A percentile compares a stretch with the other conserved stretches of the same genome.
phyloP scores from a whole-genome alignment of 1,140 invertebrate genomes.

The Drosophila auraria region DNA sequence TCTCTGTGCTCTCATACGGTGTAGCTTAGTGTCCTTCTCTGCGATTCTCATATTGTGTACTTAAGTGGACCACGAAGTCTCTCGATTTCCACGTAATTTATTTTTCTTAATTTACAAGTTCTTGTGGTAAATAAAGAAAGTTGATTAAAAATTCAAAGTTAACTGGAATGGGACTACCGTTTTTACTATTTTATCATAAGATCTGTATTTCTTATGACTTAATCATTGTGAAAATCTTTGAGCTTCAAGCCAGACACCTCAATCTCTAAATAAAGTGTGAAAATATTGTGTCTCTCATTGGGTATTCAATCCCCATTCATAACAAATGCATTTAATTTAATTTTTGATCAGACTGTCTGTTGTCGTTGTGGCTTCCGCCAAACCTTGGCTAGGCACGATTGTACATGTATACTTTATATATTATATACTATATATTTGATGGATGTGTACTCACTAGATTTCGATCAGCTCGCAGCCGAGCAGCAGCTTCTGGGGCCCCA shows the following conservation, averaged over 20 bases:
- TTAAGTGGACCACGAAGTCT: neutral
- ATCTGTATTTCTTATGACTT: neutral
- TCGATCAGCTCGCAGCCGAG: slow-evolving; percentile 93
- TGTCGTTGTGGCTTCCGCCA: neutral
- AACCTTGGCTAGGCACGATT: neutral
- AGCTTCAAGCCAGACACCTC: neutral
- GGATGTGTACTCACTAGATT: slow-evolving; percentile 89
- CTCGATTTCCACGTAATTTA: neutral
- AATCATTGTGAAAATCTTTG: neutral
- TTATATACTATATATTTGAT: neutral
- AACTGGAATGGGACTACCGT: no score
- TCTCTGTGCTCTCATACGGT: neutral
- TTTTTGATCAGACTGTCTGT: neutral
- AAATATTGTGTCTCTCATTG: neutral
- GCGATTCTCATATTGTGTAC: neutral
- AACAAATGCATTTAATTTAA: slow-evolving; percentile 1
- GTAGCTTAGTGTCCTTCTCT: neutral
- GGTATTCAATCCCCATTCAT: neutral
- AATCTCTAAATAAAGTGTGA: neutral
- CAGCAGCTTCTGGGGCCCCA: slow-evolving; percentile 88
- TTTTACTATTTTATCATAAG: neutral
- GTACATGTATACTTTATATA: neutral
- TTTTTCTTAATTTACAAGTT: neutral
- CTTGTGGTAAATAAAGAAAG: no score
- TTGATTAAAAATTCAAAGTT: no score